phyloP scores from a whole-genome alignment of 2,888 invertebrate genomes.

The Pasiphila rectangulata region DNA sequence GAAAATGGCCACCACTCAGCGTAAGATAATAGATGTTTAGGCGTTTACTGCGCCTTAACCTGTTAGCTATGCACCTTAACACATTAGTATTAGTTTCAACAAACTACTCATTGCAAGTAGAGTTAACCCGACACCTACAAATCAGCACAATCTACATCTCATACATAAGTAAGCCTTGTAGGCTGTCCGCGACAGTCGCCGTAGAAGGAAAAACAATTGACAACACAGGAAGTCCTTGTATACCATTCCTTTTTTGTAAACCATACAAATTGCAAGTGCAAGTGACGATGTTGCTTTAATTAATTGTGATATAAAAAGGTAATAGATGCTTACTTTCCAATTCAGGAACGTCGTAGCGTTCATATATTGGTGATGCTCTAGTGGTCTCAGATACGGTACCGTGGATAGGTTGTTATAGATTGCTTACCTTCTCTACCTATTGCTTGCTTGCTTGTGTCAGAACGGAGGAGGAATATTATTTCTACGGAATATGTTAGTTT shows the following conservation, averaged over 20 bases:
- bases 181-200: constrained; percentile 35
- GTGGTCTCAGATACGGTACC: background rate
- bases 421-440: no score
- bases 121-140: background rate
- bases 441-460: background rate
- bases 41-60: no score
- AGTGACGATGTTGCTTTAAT: constrained; percentile 32
- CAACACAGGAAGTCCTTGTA: constrained; percentile 54
- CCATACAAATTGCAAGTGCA: constrained; percentile 37
- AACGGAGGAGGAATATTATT: no score
- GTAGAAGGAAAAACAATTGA: constrained; percentile 44
- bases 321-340: constrained; percentile 27
- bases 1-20: no score
- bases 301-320: constrained; percentile 24
- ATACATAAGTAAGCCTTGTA: constrained; percentile 25
- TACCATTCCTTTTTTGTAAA: constrained; percentile 41
- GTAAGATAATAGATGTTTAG: no score
- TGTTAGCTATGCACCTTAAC: no score
- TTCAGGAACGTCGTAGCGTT: background rate
- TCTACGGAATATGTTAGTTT: background rate
- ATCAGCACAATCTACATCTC: constrained; percentile 9
- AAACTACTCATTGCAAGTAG: background rate
- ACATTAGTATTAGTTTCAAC: background rate
- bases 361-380: constrained; percentile 5
- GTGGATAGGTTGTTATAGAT: background rate